phyloP scores from a whole-genome alignment of 2,888 invertebrate genomes.

The Atrina japonica region DNA sequence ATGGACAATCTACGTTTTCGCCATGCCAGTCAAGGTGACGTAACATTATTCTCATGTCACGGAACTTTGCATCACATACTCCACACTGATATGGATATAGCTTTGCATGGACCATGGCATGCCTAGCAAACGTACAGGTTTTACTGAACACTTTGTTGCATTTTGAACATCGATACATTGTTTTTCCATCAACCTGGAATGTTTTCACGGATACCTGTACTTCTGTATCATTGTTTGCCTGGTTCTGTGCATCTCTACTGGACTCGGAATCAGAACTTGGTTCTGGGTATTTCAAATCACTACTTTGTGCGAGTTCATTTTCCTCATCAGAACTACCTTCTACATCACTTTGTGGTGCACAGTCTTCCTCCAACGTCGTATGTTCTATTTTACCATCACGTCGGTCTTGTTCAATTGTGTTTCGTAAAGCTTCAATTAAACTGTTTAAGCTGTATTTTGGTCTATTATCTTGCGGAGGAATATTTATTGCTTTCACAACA shows the following conservation, averaged over 20 bases:
- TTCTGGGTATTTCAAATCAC: constrained; percentile 4
- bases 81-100: constrained; percentile 45
- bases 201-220: constrained; percentile 40
- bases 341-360: not conserved
- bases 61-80: constrained; percentile 37
- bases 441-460: constrained; percentile 38
- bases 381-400: not conserved
- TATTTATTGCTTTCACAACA: constrained; percentile 15
- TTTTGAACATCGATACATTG: constrained; percentile 40
- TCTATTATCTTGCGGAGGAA: constrained; percentile 22
- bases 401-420: constrained; percentile 39
- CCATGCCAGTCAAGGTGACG: constrained; percentile 41
- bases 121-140: constrained; percentile 39
- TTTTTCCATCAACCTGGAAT: constrained; percentile 38
- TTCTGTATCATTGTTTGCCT: constrained; percentile 23
- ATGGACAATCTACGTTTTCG: constrained; percentile 39
- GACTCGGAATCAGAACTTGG: constrained; percentile 26
- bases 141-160: constrained; percentile 39
- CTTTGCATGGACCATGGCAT: constrained; percentile 39
- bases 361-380: constrained; percentile 6
- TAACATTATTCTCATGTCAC: constrained; percentile 41
- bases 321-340: not conserved
- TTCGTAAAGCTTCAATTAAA: constrained; percentile 38
- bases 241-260: not conserved
- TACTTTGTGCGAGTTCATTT: constrained; percentile 4